Base-by-base conservation (phyloP, 2,888 invertebrate genomes). In the Tetheella fluctuosa region DNA sequence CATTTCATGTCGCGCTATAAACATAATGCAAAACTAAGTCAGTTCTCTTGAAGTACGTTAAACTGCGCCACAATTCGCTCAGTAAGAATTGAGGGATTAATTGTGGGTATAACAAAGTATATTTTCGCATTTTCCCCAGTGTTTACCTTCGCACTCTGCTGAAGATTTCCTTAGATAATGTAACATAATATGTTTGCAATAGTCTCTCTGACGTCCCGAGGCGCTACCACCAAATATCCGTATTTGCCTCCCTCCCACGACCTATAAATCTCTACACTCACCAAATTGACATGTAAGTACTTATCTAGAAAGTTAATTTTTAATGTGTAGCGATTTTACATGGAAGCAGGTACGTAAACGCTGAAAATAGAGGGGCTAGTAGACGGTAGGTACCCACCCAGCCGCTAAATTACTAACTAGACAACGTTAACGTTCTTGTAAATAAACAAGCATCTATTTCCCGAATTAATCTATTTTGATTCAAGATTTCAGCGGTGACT, bases 91-190 rank as follows among this genome's bases (percentile, higher is more conserved):
- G n/a, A n/a, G n/a, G n/a, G n/a, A n/a, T n/a, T n/a, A n/a, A n/a
- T n/a, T 42, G 39, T 6, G n/a, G n/a, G 0, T 42, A 42, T n/a
- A 48, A 17, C 42, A 48, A 20, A 20, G 20, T 48, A 48, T 48
- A 48, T 48, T 48, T 17, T 10, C 48, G n/a, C 20, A 48, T 48
- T 48, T 48, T 48, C 48, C 20, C 20, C 48, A 20, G 20, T 20
- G 20, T 48, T 48, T 48, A 8, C 48, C 20, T 48, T 20, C 10
- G n/a, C 17, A 48, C 10, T 48, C 20, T 3, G 7, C 48, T 20
- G 48, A 48, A 48, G 48, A 48, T 48, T 48, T 48, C 15, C 39
- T 30, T 25, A 15, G 13, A 37, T 25, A 34, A 37, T 55, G 34
- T 12, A 37, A 55, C 34, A n/a, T 20, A 23, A 37, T 55, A 37